Evolutionary conservation across 2,888 invertebrate genomes (phyloP), one percentile per base, ranked within the genome.

Genomic region (Miltochrista miniata): DNA sequence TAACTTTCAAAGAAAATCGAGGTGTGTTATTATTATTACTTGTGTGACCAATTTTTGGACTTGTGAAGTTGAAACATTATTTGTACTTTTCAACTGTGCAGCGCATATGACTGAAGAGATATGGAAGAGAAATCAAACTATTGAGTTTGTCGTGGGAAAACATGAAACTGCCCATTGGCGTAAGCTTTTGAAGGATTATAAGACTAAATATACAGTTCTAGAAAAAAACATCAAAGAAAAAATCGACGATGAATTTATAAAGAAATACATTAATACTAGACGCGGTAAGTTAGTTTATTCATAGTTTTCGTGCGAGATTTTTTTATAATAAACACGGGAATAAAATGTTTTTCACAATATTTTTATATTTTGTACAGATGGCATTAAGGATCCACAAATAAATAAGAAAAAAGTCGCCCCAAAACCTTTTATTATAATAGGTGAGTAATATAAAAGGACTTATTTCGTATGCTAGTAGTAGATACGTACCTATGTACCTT

Each of bases 51-150:
- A n/a, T n/a, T n/a, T n/a, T n/a, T n/a, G n/a, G n/a, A n/a, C n/a
- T n/a, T n/a, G n/a, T n/a, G n/a, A n/a, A n/a, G n/a, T n/a, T n/a
- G n/a, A n/a, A n/a, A n/a, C n/a, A n/a, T n/a, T n/a, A n/a, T n/a
- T n/a, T n/a, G n/a, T n/a, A n/a, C n/a, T n/a, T n/a, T n/a, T n/a
- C n/a, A n/a, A n/a, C 5, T 24, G 5, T 5, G 18, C 29, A 44
- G 44, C 44, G 12, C 44, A 44, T 3, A 35, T 24, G 13, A 44
- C 15, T 3, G 44, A 44, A 13, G 44, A 35, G 35, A 35, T 44
- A 34, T 44, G 44, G 44, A 18, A 44, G 13, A 11, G 12, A 9
- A 24, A 35, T 7, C 7, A 35, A 18, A 44, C 18, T 34, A 34
- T 39, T n/a, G 9, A 46, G 13, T 13, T 46, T 11, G 38, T 39